These are phyloP conservation scores for Spilosoma lubricipeda DNA, from an alignment of 2,888 invertebrate species.

Conservation along the genomic window DNA sequence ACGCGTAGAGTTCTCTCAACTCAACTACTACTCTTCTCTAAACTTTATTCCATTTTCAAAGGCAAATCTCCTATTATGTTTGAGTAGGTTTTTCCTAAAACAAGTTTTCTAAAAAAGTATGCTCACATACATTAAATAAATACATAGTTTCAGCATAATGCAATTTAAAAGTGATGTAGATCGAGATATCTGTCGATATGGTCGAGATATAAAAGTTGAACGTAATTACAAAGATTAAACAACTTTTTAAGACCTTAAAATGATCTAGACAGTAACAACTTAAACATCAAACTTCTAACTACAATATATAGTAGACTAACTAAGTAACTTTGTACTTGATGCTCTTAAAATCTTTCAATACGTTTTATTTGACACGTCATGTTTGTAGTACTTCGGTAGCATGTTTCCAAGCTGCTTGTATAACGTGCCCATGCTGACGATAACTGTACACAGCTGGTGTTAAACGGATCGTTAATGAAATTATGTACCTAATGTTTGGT, in stretches of 20 bases:
- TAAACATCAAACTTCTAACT: not conserved
- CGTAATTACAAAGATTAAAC: not conserved
- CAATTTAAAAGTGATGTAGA: not conserved
- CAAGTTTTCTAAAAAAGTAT: not conserved
- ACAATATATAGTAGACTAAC: not conserved
- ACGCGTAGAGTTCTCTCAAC: too few species aligned
- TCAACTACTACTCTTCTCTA: not conserved
- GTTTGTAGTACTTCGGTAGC: not conserved
- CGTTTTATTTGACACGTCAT: not conserved
- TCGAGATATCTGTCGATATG: too few species aligned
- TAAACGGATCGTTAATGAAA: conserved; percentile 32
- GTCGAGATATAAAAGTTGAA: not conserved
- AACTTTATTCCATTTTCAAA: not conserved
- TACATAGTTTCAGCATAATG: not conserved
- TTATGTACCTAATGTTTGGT: conserved; percentile 44
- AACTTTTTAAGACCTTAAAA: not conserved
- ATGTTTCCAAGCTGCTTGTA: conserved; percentile 50
- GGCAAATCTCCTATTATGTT: not conserved
- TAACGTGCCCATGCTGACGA: conserved; percentile 37
- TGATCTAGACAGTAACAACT: not conserved
- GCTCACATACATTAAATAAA: not conserved
- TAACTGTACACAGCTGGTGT: conserved; percentile 62
- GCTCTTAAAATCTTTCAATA: not conserved
- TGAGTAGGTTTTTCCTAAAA: not conserved
- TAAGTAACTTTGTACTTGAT: not conserved